A percentile compares a stretch with the other conserved stretches of the same genome.
Conservation (phyloP, 2,888 invertebrate genomes). For the Urechis unicinctus region DNA sequence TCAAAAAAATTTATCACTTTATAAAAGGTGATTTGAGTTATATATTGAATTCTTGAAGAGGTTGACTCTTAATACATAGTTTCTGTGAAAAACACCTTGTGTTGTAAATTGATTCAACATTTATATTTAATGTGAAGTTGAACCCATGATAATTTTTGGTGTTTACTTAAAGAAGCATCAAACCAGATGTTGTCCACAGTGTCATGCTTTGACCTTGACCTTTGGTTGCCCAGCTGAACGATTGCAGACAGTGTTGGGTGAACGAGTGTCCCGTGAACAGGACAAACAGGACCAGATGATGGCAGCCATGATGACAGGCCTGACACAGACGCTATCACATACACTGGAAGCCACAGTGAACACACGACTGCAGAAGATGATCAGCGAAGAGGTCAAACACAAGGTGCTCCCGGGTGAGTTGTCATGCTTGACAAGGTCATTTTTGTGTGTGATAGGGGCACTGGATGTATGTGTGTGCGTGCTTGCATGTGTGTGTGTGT, state of each 20-base stretch:
- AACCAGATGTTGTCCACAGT: no score
- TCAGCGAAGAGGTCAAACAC: conserved; percentile 58
- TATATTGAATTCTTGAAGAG: no score
- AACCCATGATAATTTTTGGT: no score
- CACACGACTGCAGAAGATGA: conserved; percentile 57
- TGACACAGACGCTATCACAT: no score
- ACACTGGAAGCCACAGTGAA: conserved; percentile 54
- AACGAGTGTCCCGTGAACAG: conserved; percentile 29
- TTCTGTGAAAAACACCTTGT: no score
- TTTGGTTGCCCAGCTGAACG: conserved; percentile 25
- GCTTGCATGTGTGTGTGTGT: no score
- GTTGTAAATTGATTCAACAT: no score
- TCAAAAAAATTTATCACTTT: not conserved
- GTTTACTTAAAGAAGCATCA: no score
- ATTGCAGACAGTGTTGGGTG: conserved; percentile 31
- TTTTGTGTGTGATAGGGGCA: not conserved
- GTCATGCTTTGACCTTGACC: no score
- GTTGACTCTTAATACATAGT: no score
- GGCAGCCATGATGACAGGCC: conserved; percentile 56
- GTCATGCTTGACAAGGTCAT: not conserved
- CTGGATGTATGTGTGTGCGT: not conserved
- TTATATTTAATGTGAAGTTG: no score
- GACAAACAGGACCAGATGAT: conserved; percentile 50
- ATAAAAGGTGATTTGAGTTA: not conserved
- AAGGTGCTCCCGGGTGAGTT: conserved; percentile 50